phyloP scores from a whole-genome alignment of 1,140 invertebrate genomes.

The Drosophila bocki region DNA sequence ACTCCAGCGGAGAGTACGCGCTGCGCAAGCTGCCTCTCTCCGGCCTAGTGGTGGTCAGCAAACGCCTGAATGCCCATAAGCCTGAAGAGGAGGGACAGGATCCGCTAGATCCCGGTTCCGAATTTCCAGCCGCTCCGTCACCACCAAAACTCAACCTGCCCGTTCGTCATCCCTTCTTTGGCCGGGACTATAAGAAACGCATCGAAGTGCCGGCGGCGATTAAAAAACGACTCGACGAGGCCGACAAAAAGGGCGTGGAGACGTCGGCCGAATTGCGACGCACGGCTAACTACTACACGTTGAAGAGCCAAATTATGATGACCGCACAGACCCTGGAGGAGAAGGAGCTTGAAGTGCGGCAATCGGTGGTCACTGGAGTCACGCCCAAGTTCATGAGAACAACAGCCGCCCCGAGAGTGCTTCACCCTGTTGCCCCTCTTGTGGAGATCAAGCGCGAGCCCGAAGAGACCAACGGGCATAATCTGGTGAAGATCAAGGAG shows the following conservation, averaged over 20 bases:
- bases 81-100: background rate
- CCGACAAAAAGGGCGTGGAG: slow-evolving; percentile 5
- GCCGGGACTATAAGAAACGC: slow-evolving; percentile 40
- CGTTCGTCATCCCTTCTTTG: slow-evolving; percentile 67
- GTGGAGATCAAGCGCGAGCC: background rate
- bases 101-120: background rate
- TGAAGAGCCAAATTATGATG: slow-evolving; percentile 34
- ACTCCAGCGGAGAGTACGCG: slow-evolving; percentile 36
- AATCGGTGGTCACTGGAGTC: slow-evolving; percentile 60
- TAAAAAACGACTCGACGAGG: slow-evolving; percentile 12
- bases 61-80: slow-evolving; percentile 35
- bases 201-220: slow-evolving; percentile 38
- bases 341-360: slow-evolving; percentile 62
- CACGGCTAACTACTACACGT: slow-evolving; percentile 48
- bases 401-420: background rate
- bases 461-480: background rate
- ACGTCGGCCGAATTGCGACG: background rate
- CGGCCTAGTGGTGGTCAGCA: slow-evolving; percentile 48
- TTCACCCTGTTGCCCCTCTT: background rate
- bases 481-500: background rate
- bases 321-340: slow-evolving; percentile 47
- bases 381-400: slow-evolving; percentile 46
- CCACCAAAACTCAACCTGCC: slow-evolving; percentile 28
- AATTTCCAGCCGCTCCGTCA: background rate
- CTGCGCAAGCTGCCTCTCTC: slow-evolving; percentile 24